These are phyloP conservation scores for Hipparchia sbordonii DNA, from an alignment of 2,888 invertebrate species.

Conservation along the genomic window DNA sequence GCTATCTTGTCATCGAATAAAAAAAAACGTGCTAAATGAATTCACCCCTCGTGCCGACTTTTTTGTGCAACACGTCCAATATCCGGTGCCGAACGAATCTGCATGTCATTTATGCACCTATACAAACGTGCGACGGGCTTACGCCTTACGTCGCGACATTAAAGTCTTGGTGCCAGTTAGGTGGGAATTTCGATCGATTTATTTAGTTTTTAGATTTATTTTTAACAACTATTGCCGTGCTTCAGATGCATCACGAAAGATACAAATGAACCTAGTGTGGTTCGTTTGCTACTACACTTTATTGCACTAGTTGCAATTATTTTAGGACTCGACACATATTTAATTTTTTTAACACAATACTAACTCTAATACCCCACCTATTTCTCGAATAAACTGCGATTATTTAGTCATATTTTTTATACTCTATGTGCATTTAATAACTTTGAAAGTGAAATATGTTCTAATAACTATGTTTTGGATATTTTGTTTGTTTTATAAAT, in stretches of 20 bases:
- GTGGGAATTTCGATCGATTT: slow-evolving; percentile 64
- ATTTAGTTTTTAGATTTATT: slow-evolving; percentile 70
- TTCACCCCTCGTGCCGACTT: too few species aligned
- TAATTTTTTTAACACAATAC: not conserved
- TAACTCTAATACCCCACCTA: not conserved
- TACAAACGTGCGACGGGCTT: slow-evolving; percentile 7
- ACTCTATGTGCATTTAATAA: not conserved
- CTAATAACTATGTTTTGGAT: not conserved
- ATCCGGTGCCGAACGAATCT: too few species aligned
- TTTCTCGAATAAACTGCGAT: not conserved
- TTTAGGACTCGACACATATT: not conserved
- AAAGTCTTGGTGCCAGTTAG: slow-evolving; percentile 56
- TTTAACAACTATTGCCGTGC: slow-evolving; percentile 63
- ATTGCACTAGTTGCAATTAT: not conserved
- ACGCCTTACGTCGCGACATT: slow-evolving; percentile 63
- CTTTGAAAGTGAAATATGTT: not conserved
- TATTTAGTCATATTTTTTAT: not conserved
- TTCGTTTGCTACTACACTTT: too few species aligned
- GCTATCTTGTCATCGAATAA: too few species aligned
- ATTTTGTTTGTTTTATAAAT: not conserved
- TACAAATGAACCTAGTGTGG: not conserved
- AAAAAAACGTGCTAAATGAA: too few species aligned
- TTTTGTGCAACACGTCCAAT: too few species aligned
- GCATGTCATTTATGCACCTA: too few species aligned
- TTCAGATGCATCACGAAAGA: slow-evolving; percentile 56